Evolutionary conservation across 2,113 vertebrate species (phyloP).

Genomic region (Lathamus discolor): DNA sequence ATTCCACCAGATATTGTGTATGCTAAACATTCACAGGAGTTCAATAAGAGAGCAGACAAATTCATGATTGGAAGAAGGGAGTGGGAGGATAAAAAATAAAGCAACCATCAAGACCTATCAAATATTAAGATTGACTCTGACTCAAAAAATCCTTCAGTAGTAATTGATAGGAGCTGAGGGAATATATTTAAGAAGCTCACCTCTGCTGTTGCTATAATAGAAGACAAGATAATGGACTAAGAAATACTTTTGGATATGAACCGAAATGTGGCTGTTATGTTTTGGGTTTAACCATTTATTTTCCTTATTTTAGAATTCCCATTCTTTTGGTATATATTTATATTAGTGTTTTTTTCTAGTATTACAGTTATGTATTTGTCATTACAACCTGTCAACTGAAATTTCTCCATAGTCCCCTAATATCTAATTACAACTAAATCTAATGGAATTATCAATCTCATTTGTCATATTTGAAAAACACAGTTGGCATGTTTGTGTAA

Average conservation of each 20-base stretch:
- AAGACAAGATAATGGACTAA: background rate
- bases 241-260: background rate
- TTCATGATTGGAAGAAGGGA: background rate
- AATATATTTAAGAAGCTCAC: background rate
- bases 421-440: background rate
- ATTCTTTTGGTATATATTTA: background rate
- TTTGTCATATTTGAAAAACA: background rate
- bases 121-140: background rate
- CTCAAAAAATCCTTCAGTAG: background rate
- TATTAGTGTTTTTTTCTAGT: background rate
- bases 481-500: background rate
- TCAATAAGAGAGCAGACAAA: conserved; percentile 19
- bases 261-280: background rate
- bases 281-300: background rate
- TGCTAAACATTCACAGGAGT: background rate
- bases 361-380: background rate
- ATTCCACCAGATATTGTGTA: background rate
- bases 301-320: background rate
- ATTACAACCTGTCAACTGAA: background rate
- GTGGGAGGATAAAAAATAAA: background rate
- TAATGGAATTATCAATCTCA: background rate
- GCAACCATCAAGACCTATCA: background rate
- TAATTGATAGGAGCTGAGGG: background rate
- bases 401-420: background rate
- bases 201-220: background rate